Conservation (phyloP, 2,113 vertebrate genomes). For the Perca flavescens region DNA sequence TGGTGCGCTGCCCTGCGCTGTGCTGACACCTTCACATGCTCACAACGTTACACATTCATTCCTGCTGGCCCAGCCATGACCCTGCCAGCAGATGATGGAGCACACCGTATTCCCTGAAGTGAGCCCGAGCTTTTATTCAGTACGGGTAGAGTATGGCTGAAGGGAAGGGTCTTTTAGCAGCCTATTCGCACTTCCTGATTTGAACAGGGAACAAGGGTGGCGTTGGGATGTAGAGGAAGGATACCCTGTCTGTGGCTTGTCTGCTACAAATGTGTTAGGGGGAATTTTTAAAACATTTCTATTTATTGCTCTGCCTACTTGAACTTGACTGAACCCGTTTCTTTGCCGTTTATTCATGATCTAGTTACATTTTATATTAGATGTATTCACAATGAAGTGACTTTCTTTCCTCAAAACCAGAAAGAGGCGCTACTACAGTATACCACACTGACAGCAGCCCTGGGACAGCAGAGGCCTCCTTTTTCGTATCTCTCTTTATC, state of each 20-base stretch:
- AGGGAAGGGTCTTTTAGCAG: slow-evolving; percentile 61
- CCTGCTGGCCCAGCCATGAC: slow-evolving; percentile 70
- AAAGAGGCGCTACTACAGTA: not conserved
- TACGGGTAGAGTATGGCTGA: slow-evolving; percentile 38
- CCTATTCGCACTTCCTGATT: slow-evolving; percentile 69
- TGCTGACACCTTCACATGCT: slow-evolving; percentile 66
- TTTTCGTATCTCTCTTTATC: not conserved
- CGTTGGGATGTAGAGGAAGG: slow-evolving; percentile 31
- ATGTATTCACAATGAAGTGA: slow-evolving; percentile 15
- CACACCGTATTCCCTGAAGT: slow-evolving; percentile 64
- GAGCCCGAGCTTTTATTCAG: slow-evolving; percentile 54
- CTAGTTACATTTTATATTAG: slow-evolving; percentile 60
- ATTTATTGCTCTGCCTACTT: slow-evolving; percentile 25
- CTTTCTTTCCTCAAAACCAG: slow-evolving; percentile 8
- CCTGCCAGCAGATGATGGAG: slow-evolving; percentile 70
- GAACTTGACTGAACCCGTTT: not conserved
- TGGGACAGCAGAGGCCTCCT: slow-evolving; percentile 16
- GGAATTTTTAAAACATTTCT: not conserved
- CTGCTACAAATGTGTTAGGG: slow-evolving; percentile 33
- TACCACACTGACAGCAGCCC: slow-evolving; percentile 21
- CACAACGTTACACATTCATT: slow-evolving; percentile 44
- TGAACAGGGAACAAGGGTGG: slow-evolving; percentile 68
- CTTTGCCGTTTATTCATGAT: slow-evolving; percentile 45
- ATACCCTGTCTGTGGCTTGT: slow-evolving; percentile 30
- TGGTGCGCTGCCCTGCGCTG: not conserved